Evolutionary conservation across 2,888 invertebrate genomes (phyloP).

Genomic region (Cataglyphis rosenhaueri): DNA sequence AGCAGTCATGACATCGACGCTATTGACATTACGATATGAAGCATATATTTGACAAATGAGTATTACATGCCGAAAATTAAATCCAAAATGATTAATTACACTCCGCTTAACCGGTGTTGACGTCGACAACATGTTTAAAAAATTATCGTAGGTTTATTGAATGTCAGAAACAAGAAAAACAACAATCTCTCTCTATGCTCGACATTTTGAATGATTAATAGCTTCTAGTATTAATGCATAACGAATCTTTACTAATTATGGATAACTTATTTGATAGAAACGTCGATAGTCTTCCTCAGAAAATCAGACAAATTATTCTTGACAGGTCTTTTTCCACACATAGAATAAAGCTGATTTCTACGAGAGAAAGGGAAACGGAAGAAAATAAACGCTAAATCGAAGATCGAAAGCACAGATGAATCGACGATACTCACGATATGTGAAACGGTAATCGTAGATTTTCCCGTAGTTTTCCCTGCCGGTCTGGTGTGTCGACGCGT

Average conservation of each 20-base stretch:
- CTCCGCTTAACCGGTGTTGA: conserved; percentile 10
- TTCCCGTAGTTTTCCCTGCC: conserved; percentile 67
- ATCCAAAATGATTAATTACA: conserved; percentile 31
- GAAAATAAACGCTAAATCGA: too few relatives aligned
- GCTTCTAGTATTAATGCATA: neutral
- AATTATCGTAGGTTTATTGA: conserved; percentile 50
- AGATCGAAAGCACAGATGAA: neutral
- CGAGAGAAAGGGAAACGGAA: neutral
- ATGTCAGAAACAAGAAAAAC: conserved; percentile 10
- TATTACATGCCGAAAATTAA: conserved; percentile 29
- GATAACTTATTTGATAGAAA: neutral
- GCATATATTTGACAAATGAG: neutral
- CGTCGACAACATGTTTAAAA: conserved; percentile 20
- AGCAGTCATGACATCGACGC: neutral
- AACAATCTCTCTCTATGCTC: conserved; percentile 21
- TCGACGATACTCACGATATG: conserved; percentile 73
- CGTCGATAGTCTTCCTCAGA: conserved; percentile 13
- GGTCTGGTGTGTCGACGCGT: conserved; percentile 67
- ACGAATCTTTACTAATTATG: neutral
- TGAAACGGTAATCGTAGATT: conserved; percentile 60
- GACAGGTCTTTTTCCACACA: neutral
- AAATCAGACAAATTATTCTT: conserved; percentile 34
- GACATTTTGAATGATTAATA: conserved; percentile 34
- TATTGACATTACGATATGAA: neutral
- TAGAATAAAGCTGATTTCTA: neutral